Evolutionary conservation across 1,140 invertebrate genomes (phyloP).

Genomic region (Caenorhabditis latens): DNA sequence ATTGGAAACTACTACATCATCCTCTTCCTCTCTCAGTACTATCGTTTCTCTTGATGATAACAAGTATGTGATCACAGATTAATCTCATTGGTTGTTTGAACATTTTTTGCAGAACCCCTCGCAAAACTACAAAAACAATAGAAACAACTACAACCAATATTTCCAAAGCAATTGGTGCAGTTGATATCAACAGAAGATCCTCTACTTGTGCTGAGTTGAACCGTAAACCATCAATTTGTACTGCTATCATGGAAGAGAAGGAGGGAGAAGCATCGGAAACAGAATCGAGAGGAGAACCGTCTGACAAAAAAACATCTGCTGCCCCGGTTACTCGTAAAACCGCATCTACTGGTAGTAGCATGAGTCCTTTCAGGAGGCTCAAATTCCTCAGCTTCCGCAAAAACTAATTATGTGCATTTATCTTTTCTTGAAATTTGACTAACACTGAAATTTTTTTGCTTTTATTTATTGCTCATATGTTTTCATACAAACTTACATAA

Average conservation of each 20-base stretch:
- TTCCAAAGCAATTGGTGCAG: background rate
- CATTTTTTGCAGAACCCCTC: background rate
- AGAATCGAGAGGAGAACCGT: constrained; percentile 22
- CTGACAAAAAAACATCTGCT: background rate
- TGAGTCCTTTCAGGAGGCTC: constrained; percentile 40
- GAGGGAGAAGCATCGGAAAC: constrained; percentile 30
- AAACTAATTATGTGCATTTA: background rate
- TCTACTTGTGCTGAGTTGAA: background rate
- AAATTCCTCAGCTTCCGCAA: constrained; percentile 41
- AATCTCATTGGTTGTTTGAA: background rate
- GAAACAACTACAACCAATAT: background rate
- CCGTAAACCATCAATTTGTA: constrained; percentile 17
- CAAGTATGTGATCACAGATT: constrained; percentile 9
- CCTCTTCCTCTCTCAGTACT: constrained; percentile 16
- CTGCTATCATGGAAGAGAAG: constrained; percentile 24
- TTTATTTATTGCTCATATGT: no score
- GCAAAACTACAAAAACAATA: background rate
- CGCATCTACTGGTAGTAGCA: constrained; percentile 26
- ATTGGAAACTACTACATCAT: background rate
- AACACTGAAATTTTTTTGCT: no score
- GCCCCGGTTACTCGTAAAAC: background rate
- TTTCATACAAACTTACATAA: no score
- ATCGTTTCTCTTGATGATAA: constrained; percentile 21
- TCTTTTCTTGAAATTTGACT: no score
- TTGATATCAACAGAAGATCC: constrained; percentile 16